These are phyloP conservation scores for Camptogramma bilineatum DNA, from an alignment of 2,888 invertebrate species.

Conservation along the genomic window DNA sequence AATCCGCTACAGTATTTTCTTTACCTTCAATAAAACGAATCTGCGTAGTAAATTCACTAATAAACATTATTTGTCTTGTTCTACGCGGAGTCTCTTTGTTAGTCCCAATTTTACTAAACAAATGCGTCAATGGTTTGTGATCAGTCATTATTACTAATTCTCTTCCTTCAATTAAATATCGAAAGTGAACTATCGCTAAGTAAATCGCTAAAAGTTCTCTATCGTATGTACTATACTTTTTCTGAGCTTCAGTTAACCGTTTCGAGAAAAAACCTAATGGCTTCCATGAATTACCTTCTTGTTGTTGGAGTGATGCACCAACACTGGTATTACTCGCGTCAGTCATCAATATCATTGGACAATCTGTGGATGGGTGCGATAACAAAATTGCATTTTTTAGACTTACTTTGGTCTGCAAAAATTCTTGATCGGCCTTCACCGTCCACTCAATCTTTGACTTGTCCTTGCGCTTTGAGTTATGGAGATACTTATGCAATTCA, in stretches of 20 bases:
- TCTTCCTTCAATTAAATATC: conserved; percentile 32
- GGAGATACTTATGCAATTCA: conserved; percentile 23
- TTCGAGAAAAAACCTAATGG: conserved; percentile 33
- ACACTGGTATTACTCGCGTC: conserved; percentile 34
- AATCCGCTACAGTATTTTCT: conserved; percentile 38
- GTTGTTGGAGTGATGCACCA: conserved; percentile 32
- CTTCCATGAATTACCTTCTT: conserved; percentile 18
- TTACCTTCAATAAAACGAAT: conserved; percentile 29
- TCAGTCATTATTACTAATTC: conserved; percentile 32
- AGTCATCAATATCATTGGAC: conserved; percentile 25
- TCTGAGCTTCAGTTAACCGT: conserved; percentile 23
- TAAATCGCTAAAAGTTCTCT: conserved; percentile 32
- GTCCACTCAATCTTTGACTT: conserved; percentile 28
- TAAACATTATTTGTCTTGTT: conserved; percentile 37
- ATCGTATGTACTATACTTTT: conserved; percentile 34
- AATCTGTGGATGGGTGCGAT: conserved; percentile 23
- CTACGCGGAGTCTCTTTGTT: conserved; percentile 38
- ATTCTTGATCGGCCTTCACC: conserved; percentile 17
- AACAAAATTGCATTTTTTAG: conserved; percentile 29
- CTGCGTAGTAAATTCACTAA: conserved; percentile 42
- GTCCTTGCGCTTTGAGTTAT: conserved; percentile 26
- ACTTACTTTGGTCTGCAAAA: conserved; percentile 23
- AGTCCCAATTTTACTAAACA: conserved; percentile 21
- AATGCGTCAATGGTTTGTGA: conserved; percentile 36
- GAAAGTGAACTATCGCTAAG: conserved; percentile 28